phyloP scores from a whole-genome alignment of 2,113 vertebrate species.

The Cyanoramphus novaezelandiae region DNA sequence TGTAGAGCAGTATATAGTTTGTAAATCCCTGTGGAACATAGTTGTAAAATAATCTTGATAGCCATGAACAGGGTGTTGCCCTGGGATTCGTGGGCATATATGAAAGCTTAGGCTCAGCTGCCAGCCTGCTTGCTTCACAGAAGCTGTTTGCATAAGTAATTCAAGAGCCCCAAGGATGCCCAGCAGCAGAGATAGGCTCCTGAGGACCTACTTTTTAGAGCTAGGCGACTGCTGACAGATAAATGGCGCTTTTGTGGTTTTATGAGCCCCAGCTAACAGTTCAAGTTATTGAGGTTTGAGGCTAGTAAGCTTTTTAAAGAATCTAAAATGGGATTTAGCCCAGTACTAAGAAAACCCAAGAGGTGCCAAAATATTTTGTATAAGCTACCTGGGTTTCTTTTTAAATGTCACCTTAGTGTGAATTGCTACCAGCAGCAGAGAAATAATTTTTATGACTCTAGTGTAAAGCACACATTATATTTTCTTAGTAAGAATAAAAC shows the following conservation, averaged over 20 bases:
- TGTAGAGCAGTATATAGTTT: not conserved
- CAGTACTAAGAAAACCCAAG: not conserved
- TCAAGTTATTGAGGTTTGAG: constrained; percentile 1
- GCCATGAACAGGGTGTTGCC: not conserved
- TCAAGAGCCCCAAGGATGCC: not conserved
- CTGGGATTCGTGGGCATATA: not conserved
- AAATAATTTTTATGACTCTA: not conserved
- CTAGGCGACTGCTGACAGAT: not conserved
- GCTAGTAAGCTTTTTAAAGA: not conserved
- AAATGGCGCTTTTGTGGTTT: constrained; percentile 17
- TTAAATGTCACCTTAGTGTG: not conserved
- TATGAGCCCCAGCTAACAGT: not conserved
- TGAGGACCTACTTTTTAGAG: not conserved
- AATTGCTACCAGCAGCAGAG: not conserved
- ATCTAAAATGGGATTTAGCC: not conserved
- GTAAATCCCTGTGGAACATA: not conserved
- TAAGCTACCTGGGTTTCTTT: not conserved
- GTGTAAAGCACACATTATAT: not conserved
- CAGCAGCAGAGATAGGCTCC: not conserved
- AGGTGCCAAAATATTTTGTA: constrained; percentile 32
- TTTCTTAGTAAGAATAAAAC: not conserved
- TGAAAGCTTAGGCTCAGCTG: not conserved
- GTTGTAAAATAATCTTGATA: not conserved
- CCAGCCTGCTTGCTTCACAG: not conserved
- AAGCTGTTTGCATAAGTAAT: not conserved